A percentile compares a stretch with the other conserved stretches of the same genome.
Evolutionary conservation across 2,888 invertebrate species (phyloP).

Genomic region (Tipula helvola): DNA sequence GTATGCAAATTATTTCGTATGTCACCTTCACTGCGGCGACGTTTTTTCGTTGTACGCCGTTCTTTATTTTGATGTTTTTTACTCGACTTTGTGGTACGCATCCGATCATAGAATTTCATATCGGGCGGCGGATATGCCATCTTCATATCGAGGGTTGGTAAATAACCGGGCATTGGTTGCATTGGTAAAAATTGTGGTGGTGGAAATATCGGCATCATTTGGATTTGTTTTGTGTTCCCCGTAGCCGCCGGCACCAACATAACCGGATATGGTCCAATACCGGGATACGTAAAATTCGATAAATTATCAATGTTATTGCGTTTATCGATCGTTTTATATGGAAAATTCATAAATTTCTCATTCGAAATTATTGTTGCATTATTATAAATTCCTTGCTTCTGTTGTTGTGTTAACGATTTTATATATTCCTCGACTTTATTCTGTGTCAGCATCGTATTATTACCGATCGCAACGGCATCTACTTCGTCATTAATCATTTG

Average conservation of each 20-base stretch:
- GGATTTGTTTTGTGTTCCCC: neutral
- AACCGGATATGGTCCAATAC: neutral
- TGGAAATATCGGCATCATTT: conserved; percentile 11
- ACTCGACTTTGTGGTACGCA: neutral
- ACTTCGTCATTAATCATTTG: neutral
- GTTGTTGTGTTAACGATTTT: conserved; percentile 21
- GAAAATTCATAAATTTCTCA: neutral
- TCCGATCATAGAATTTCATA: neutral
- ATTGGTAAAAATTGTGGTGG: neutral
- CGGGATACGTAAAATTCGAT: conserved; percentile 5
- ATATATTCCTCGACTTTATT: conserved; percentile 32
- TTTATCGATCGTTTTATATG: neutral
- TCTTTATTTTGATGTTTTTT: conserved; percentile 10
- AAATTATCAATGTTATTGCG: neutral
- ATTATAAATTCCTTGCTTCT: conserved; percentile 5
- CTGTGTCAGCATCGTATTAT: conserved; percentile 22
- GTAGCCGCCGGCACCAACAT: neutral
- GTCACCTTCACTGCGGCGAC: conserved; percentile 32
- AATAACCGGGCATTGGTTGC: neutral
- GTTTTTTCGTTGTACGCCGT: conserved; percentile 24
- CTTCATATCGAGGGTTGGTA: neutral
- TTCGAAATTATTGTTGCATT: conserved; percentile 7
- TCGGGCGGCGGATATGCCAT: neutral
- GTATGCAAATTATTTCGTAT: conserved; percentile 18
- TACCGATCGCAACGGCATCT: neutral